Evolutionary conservation across 2,888 invertebrate genomes (phyloP).

Genomic region (Phyto melanocephala): DNA sequence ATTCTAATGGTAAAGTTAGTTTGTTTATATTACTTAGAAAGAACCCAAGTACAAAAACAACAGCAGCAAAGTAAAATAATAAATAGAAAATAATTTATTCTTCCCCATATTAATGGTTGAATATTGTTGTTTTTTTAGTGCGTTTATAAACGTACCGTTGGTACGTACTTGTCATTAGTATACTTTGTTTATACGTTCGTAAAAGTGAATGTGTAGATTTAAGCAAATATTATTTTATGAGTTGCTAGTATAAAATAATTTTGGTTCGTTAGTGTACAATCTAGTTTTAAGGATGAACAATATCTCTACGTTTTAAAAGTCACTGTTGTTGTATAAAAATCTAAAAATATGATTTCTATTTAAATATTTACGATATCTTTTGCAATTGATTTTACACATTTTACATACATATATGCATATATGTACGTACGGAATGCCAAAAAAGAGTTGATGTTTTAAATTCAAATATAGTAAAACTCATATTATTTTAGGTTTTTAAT

Average conservation of each 20-base stretch:
- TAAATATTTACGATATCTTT: no score
- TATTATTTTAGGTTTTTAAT: no score
- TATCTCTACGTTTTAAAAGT: no score
- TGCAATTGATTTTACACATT: no score
- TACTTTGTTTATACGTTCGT: background rate
- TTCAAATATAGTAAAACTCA: no score
- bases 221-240: background rate
- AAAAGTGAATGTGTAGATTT: background rate
- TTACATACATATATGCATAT: no score
- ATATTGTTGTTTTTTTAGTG: background rate
- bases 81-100: conserved; percentile 44
- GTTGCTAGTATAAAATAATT: background rate
- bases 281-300: no score
- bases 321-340: no score
- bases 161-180: background rate
- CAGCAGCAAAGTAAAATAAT: background rate
- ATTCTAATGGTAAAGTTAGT: background rate
- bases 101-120: background rate
- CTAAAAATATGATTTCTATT: no score
- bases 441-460: no score
- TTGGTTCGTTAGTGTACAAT: no score
- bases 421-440: no score
- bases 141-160: background rate
- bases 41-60: background rate
- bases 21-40: background rate